Evolutionary conservation across 2,113 vertebrate species (phyloP).

Genomic region (Bambusicola thoracicus): DNA sequence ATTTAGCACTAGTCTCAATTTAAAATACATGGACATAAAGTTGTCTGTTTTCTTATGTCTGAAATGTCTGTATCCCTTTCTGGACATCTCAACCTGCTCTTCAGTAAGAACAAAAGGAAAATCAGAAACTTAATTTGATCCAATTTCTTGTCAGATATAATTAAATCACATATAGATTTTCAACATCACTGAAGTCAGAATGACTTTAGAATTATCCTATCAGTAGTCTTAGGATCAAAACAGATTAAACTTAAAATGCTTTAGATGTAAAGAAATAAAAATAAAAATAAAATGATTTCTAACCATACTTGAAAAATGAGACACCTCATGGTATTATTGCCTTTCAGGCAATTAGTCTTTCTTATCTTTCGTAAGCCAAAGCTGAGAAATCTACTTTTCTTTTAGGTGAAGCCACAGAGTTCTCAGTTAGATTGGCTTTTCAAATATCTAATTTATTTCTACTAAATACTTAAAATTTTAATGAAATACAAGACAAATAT

Average conservation of each 20-base stretch:
- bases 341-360: background rate
- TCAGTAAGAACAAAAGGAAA: background rate
- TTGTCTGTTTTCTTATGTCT: background rate
- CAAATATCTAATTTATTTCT: background rate
- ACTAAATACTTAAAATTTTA: background rate
- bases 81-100: background rate
- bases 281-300: background rate
- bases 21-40: background rate
- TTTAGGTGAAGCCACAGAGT: background rate
- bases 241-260: background rate
- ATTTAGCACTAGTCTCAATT: background rate
- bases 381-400: background rate
- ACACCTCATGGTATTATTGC: background rate
- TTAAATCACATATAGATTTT: background rate
- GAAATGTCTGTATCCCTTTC: background rate
- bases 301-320: background rate
- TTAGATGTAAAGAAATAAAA: background rate
- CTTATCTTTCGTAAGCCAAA: background rate
- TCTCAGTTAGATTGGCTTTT: background rate
- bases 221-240: background rate
- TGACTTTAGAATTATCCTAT: background rate
- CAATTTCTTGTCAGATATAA: background rate
- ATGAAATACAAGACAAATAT: background rate
- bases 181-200: background rate
- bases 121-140: background rate